Conservation (phyloP, 2,113 vertebrate genomes). For the Probosciger aterrimus region DNA sequence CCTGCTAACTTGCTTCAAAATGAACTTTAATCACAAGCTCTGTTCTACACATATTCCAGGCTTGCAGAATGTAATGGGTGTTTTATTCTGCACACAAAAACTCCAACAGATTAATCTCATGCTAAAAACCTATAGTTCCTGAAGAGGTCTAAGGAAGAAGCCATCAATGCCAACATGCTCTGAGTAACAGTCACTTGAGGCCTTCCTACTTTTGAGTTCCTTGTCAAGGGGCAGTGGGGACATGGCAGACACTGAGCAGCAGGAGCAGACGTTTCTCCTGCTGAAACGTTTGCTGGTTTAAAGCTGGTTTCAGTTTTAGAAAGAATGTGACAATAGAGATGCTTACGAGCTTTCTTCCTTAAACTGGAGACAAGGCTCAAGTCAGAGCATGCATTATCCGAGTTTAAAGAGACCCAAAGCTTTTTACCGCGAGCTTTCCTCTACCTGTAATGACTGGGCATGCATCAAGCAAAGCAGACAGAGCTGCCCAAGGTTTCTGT, state of each 20-base stretch:
- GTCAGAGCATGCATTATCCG: background rate
- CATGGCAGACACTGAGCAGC: background rate
- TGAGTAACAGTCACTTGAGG: background rate
- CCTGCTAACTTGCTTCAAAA: slow-evolving; percentile 44
- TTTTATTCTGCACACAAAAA: background rate
- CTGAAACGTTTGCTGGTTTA: background rate
- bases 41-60: background rate
- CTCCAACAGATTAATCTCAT: background rate
- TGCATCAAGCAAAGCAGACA: fast-evolving
- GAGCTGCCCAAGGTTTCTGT: background rate
- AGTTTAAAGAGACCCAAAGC: background rate
- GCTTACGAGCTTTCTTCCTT: background rate
- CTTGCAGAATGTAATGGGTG: background rate
- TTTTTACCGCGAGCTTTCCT: background rate
- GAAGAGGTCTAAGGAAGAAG: background rate
- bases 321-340: background rate
- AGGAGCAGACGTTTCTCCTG: background rate
- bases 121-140: background rate
- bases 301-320: background rate
- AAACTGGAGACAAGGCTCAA: background rate
- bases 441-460: fast-evolving
- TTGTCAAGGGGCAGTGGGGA: background rate
- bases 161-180: background rate
- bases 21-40: slow-evolving; percentile 45
- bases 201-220: background rate